Evolutionary conservation across 2,113 vertebrate genomes (phyloP).

Genomic region (Terrapene triunguis): DNA sequence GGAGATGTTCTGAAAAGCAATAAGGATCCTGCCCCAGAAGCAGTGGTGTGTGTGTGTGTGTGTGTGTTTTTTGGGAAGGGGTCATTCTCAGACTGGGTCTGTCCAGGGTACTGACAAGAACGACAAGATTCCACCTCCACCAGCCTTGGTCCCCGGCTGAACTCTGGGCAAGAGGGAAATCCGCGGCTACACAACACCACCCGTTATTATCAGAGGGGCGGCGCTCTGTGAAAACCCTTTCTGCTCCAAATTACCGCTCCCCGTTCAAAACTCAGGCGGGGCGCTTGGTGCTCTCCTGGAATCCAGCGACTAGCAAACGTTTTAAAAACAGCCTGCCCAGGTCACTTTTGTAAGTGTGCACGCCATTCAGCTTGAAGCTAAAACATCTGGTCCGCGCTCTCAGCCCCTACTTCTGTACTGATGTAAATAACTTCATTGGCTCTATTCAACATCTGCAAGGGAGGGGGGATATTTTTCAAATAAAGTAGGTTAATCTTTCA

Average conservation of each 20-base stretch:
- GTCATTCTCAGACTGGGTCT: no score
- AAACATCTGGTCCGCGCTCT: neutral
- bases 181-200: neutral
- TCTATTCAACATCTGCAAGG: neutral
- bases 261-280: neutral
- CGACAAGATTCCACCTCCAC: neutral
- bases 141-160: neutral
- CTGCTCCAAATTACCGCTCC: neutral
- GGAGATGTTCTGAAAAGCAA: neutral
- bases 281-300: neutral
- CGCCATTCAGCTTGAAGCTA: neutral
- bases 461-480: rapidly evolving
- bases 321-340: neutral
- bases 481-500: rapidly evolving
- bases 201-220: neutral
- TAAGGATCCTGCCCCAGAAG: neutral
- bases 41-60: no score
- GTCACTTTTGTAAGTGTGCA: neutral
- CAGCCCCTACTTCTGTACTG: neutral
- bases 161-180: neutral
- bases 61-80: no score
- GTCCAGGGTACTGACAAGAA: neutral
- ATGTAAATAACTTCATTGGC: neutral
- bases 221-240: neutral
- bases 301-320: neutral